A percentile compares a stretch with the other conserved stretches of the same genome.
These are phyloP conservation scores for Poeciliopsis infans DNA, from an alignment of 2,797 vertebrate species.

Conservation along the genomic window DNA sequence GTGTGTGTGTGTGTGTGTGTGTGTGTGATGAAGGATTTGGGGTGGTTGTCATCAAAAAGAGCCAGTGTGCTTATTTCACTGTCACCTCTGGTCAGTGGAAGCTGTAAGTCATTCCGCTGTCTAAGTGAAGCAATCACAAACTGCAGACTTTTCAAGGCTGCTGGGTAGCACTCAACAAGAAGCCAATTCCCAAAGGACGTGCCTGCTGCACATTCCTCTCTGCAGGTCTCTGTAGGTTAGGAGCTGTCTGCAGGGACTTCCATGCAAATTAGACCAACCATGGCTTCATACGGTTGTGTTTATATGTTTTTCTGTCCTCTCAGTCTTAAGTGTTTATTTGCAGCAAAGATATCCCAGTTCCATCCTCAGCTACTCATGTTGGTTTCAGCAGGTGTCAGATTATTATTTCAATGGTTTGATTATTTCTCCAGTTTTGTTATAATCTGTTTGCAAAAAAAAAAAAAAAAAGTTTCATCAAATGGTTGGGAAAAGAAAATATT, in stretches of 20 bases:
- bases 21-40: conserved; percentile 33
- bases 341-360: too few species aligned
- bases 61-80: conserved; percentile 41
- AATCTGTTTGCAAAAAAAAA: background rate
- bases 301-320: background rate
- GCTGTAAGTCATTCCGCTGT: conserved; percentile 55
- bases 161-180: conserved; percentile 47
- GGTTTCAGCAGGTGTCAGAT: background rate
- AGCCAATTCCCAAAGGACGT: conserved; percentile 53
- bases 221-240: conserved; percentile 19
- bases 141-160: conserved; percentile 44
- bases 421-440: background rate
- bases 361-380: background rate
- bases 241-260: conserved; percentile 36
- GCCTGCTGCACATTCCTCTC: conserved; percentile 7
- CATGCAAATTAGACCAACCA: conserved; percentile 46
- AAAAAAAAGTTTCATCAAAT: background rate
- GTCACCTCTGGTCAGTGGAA: conserved; percentile 47
- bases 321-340: background rate
- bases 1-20: conserved; percentile 6
- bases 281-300: conserved; percentile 8
- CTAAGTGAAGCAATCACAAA: conserved; percentile 60
- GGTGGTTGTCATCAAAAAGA: conserved; percentile 49
- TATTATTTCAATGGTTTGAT: background rate
- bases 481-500: background rate